Evolutionary conservation across 2,797 vertebrate species (phyloP), one percentile per base, ranked within the genome.

Genomic region (Paratrypauchen microcephalus): DNA sequence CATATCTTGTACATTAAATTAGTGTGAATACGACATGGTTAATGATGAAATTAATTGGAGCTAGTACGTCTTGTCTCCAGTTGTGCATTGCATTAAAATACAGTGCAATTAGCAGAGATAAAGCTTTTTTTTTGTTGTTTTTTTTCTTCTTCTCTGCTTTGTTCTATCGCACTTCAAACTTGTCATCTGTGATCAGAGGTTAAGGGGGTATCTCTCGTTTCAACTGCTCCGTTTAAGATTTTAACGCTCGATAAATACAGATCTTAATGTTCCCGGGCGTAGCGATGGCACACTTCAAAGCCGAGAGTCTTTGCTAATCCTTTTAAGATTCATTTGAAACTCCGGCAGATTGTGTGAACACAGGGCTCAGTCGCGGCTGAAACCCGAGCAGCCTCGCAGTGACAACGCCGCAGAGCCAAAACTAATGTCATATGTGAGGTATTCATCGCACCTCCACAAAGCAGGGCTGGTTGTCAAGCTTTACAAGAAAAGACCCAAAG

Each of bases 381-480:
- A 79, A 81, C 70, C 66, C 61, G 69, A 83, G 69, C 74, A 52
- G 72, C 69, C 66, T 23, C 32, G 8, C 32, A 36, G 32, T 36
- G 0, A 58, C 75, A 60, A 68, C 23, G 7, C 60, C 30, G 6
- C 39, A 57, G 58, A 74, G 50, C 56, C 71, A 72, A 64, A 70
- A 57, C 67, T 70, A 26, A 73, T 69, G 56, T 75, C 66, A 59
- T 58, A 66, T 81, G 76, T 52, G 76, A 79, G 67, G 72, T 75
- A 32, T 76, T 56, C 73, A 62, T 72, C 71, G 60, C 57, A 83
- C 66, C 65, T 65, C 71, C 70, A 69, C 50, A 67, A 68, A 67
- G 66, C 65, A 74, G 75, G 80, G 73, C 71, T 73, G 69, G 62
- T 74, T 77, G 77, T 70, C 68, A 77, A 16, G 76, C 68, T 81